Base-by-base conservation (phyloP, 2,113 vertebrate species). In the Oryzias melastigma region DNA sequence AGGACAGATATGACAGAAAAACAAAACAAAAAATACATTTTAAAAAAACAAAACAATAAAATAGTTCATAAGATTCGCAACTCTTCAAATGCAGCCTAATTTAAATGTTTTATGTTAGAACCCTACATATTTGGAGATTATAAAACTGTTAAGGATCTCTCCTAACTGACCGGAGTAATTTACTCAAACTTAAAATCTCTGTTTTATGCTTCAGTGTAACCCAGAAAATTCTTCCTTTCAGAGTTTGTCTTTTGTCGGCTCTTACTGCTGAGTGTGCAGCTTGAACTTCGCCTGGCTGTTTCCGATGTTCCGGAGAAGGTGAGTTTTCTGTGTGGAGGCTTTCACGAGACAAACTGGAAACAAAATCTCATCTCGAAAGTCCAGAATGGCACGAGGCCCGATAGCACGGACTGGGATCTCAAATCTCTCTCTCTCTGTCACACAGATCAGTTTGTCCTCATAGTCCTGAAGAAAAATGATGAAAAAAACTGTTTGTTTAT, bases 321-420 rank as follows among this genome's bases (percentile, higher is more conserved):
- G 84, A 16, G 90, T 91, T 73, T 74, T 93, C 81, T 94, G 85
- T 14, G 89, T 91, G 68, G 72, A 87, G 65, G 79, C 79, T 69
- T 97, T 97, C 43, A 97, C 94, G 0, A 92, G 88, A 46, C 93
- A 95, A 4, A 55, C 0, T 0, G 91, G 89, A 64, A 97, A 94
- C 77, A 89, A 70, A 66, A 98, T 24, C n/a, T 91, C 67, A 16
- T 94, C 93, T 0, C 90, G 93, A 70, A 98, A 93, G 56, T 96
- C 92, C 46, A 99, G 79, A 47, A 94, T 75, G 17, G 90, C 92
- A 13, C 91, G 81, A 1, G 94, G 89, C 5, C 91, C 92, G n/a
- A 93, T 87, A 1, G 92, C 94, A 16, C 55, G 85, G 51, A 98
- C 68, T 0, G 93, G 93, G 52, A 99, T 88, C 47, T 93, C 58